Conservation (phyloP, 2,888 invertebrate species). For the Pachliopta kotzebuea region DNA sequence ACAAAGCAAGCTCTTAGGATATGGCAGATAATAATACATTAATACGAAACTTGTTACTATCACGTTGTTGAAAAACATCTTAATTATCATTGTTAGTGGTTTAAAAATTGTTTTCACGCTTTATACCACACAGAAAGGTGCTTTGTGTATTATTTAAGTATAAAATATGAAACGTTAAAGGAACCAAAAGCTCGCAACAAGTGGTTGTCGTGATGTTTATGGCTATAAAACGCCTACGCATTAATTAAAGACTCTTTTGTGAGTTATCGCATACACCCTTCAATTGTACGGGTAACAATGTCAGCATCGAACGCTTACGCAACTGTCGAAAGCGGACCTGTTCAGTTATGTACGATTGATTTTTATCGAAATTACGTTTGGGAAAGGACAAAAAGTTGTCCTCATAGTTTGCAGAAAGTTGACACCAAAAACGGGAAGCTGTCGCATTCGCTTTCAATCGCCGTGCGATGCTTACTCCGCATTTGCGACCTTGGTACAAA, state of each 20-base stretch:
- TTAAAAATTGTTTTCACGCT: too few relatives aligned
- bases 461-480: conserved; percentile 60
- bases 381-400: conserved; percentile 75
- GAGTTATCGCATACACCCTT: conserved; percentile 43
- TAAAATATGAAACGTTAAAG: conserved; percentile 20
- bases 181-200: conserved; percentile 17
- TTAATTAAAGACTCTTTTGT: conserved; percentile 61
- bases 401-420: conserved; percentile 28
- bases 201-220: conserved; percentile 23
- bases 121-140: not conserved
- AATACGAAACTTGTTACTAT: not conserved
- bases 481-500: conserved; percentile 68
- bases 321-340: conserved; percentile 72
- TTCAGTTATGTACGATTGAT: conserved; percentile 64
- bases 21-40: not conserved
- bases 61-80: not conserved
- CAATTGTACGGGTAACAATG: conserved; percentile 46
- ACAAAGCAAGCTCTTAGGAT: not conserved
- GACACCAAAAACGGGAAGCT: conserved; percentile 58
- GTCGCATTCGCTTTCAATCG: conserved; percentile 70
- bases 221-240: conserved; percentile 48
- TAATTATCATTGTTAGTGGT: too few relatives aligned
- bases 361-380: conserved; percentile 66
- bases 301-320: conserved; percentile 55
- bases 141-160: not conserved